phyloP scores from a whole-genome alignment of 2,888 invertebrate species.

The Bellardia pandia region DNA sequence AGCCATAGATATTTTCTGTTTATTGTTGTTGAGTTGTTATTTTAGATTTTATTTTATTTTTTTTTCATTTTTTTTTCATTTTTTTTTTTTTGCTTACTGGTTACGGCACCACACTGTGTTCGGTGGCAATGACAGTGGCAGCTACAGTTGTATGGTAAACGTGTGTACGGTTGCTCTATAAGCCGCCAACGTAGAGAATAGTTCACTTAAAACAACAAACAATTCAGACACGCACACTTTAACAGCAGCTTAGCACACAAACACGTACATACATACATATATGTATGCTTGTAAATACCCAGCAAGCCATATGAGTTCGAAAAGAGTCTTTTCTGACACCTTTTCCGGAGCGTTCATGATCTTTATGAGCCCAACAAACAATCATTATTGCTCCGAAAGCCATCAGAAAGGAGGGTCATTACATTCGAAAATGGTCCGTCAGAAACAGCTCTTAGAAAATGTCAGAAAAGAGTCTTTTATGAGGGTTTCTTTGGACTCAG shows the following conservation, averaged over 20 bases:
- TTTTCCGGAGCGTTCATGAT: too few species aligned
- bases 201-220: conserved; percentile 49
- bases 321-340: too few species aligned
- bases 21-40: conserved; percentile 41
- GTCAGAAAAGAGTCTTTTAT: too few species aligned
- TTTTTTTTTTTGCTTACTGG: conserved; percentile 63
- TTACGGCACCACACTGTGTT: conserved; percentile 84
- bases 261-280: conserved; percentile 61
- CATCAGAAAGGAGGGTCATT: too few species aligned
- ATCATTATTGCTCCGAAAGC: too few species aligned
- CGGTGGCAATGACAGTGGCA: conserved; percentile 84
- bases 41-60: background rate
- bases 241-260: conserved; percentile 54
- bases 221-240: conserved; percentile 67
- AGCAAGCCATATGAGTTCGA: too few species aligned
- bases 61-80: conserved; percentile 7
- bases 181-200: conserved; percentile 77
- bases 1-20: conserved; percentile 56
- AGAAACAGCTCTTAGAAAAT: too few species aligned
- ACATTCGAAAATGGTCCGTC: too few species aligned
- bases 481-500: too few species aligned
- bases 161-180: conserved; percentile 75
- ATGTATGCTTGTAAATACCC: too few species aligned
- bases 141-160: conserved; percentile 81
- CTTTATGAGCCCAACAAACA: too few species aligned